Conservation (phyloP, 1,140 invertebrate species). For the Batillaria attramentaria region DNA sequence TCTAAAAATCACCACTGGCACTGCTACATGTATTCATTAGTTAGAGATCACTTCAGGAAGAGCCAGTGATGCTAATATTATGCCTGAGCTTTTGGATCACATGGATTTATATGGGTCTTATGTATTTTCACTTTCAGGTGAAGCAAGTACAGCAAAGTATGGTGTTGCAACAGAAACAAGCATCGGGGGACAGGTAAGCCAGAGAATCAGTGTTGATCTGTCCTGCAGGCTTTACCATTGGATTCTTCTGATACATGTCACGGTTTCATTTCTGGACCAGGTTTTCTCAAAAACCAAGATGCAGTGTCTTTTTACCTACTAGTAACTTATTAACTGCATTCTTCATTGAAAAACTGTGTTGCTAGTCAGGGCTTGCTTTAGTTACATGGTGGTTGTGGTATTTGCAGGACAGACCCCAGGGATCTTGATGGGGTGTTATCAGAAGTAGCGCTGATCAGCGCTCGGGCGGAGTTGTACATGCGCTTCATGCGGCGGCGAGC, state of each 20-base stretch:
- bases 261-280: too few relatives aligned
- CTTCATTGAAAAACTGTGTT: background rate
- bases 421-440: conserved; percentile 90
- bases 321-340: background rate
- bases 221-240: too few relatives aligned
- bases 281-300: too few relatives aligned
- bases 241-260: too few relatives aligned
- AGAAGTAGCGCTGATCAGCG: conserved; percentile 93
- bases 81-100: too few relatives aligned
- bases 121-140: conserved; percentile 50
- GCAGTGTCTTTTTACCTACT: background rate
- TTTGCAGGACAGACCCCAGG: conserved; percentile 80
- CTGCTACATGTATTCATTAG: too few relatives aligned
- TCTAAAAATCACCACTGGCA: too few relatives aligned
- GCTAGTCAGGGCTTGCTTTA: too few relatives aligned
- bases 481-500: conserved; percentile 88
- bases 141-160: conserved; percentile 64
- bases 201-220: too few relatives aligned
- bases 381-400: background rate
- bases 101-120: too few relatives aligned
- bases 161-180: conserved; percentile 57
- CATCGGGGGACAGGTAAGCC: conserved; percentile 61
- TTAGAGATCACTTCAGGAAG: too few relatives aligned
- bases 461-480: conserved; percentile 91
- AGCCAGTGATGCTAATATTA: too few relatives aligned